Evolutionary conservation across 2,113 vertebrate species (phyloP).

Genomic region (Spea multiplicata): DNA sequence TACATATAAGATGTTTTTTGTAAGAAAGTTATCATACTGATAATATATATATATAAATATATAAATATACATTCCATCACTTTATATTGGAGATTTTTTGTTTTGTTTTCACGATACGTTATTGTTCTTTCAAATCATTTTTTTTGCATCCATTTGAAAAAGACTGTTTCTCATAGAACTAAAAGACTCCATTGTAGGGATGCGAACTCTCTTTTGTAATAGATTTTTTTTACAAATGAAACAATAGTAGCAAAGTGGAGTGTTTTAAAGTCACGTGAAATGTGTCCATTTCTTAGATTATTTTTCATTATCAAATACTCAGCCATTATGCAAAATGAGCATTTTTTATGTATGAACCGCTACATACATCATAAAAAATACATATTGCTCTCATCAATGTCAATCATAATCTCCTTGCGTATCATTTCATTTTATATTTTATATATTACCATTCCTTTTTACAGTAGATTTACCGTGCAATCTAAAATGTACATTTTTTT

Average conservation of each 20-base stretch:
- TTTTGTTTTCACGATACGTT: constrained; percentile 49
- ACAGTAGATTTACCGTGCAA: constrained; percentile 67
- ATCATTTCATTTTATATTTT: constrained; percentile 42
- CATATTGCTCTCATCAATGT: constrained; percentile 12
- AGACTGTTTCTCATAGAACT: not conserved
- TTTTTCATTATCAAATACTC: not conserved
- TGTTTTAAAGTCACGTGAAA: constrained; percentile 2
- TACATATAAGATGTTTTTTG: constrained; percentile 55
- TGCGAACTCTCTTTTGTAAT: not conserved
- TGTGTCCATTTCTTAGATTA: not conserved
- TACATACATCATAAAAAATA: not conserved
- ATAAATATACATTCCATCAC: constrained; percentile 49
- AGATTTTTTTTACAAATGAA: not conserved
- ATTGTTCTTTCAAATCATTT: constrained; percentile 48
- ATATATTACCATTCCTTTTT: constrained; percentile 48
- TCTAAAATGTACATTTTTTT: constrained; percentile 59
- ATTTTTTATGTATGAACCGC: not conserved
- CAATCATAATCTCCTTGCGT: constrained; percentile 6
- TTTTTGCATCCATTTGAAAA: constrained; percentile 24
- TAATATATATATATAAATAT: constrained; percentile 42
- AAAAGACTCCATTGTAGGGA: not conserved
- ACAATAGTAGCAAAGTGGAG: constrained; percentile 23
- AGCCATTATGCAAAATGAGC: not conserved
- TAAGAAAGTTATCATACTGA: constrained; percentile 42
- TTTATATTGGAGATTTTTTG: constrained; percentile 44